Base-by-base conservation (phyloP, 2,113 vertebrate species). In the Seriola rivoliana region DNA sequence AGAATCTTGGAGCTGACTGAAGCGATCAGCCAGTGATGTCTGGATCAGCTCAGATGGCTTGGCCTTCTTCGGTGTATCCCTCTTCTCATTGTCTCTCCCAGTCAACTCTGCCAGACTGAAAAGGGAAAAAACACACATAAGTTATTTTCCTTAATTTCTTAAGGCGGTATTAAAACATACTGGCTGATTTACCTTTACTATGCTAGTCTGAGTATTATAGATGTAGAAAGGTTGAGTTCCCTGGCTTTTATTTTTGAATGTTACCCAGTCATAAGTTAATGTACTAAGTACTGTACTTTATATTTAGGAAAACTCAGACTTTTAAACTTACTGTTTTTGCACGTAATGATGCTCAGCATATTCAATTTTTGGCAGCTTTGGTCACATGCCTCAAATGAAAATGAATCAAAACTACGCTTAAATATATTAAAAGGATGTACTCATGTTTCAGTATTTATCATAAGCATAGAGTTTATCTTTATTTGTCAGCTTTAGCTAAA, bases 21-120 rank as follows among this genome's bases (percentile, higher is more conserved):
- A 95, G 80, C 95, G 95, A 72, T 95, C 92, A n/a, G 93, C 75
- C 73, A 96, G 82, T 14, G 93, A 48, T 0, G 83, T 89, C 71
- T 92, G 93, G 85, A 94, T 76, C 74, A 67, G 0, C 4, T 91
- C 74, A 4, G 84, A n/a, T 9, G 87, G 14, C n/a, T 90, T 94
- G 54, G 66, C 4, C 72, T 93, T 95, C 71, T 88, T 94, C 16
- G 42, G 9, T 63, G 74, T 78, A 17, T 75, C 80, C 38, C 54
- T 92, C 55, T 91, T 92, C 14, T 94, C 90, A 17, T 23, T 69
- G 3, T 94, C 92, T 7, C n/a, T 81, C 19, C 80, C 25, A 2
- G 50, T 78, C n/a, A 93, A 80, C 63, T 93, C 92, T 16, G 77
- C 2, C 58, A 96, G 71, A 64, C 95, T 96, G 59, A 54, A 70